A percentile compares a stretch with the other conserved stretches of the same genome.
These are phyloP conservation scores for Lycorma delicatula DNA, from an alignment of 1,140 invertebrate species.

Conservation along the genomic window DNA sequence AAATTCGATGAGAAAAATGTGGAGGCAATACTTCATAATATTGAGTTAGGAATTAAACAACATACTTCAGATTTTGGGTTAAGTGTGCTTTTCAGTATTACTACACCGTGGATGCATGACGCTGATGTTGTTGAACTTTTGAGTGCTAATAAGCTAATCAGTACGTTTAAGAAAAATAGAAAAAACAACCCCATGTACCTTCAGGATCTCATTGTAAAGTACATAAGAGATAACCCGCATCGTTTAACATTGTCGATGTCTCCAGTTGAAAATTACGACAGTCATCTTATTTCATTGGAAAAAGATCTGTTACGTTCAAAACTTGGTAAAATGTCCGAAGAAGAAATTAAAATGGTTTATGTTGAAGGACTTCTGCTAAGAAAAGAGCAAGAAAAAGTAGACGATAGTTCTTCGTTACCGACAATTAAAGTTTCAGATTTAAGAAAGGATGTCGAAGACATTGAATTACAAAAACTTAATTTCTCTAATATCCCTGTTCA, in stretches of 20 bases:
- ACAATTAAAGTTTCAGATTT: conserved; percentile 69
- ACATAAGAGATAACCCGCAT: conserved; percentile 77
- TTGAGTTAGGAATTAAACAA: conserved; percentile 80
- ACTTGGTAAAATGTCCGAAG: conserved; percentile 46
- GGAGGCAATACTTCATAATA: conserved; percentile 75
- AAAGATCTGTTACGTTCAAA: conserved; percentile 57
- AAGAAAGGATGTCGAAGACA: conserved; percentile 51
- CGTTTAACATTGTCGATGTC: conserved; percentile 74
- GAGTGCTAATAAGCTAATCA: conserved; percentile 62
- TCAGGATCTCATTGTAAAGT: conserved; percentile 65
- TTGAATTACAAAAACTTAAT: conserved; percentile 44
- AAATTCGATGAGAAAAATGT: conserved; percentile 78
- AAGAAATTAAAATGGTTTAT: conserved; percentile 57
- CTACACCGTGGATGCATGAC: conserved; percentile 81
- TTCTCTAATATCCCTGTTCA: conserved; percentile 57
- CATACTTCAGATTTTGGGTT: conserved; percentile 83
- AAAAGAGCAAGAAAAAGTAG: conserved; percentile 58
- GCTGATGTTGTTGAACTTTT: conserved; percentile 63
- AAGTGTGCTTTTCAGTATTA: conserved; percentile 62
- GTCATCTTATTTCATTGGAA: conserved; percentile 54
- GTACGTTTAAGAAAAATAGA: conserved; percentile 44
- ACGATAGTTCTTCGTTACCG: conserved; percentile 68
- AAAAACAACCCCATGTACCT: conserved; percentile 56
- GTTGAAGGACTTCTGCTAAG: conserved; percentile 60
- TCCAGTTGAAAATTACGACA: conserved; percentile 68